phyloP scores from a whole-genome alignment of 1,140 invertebrate genomes.

The Achroia grisella region DNA sequence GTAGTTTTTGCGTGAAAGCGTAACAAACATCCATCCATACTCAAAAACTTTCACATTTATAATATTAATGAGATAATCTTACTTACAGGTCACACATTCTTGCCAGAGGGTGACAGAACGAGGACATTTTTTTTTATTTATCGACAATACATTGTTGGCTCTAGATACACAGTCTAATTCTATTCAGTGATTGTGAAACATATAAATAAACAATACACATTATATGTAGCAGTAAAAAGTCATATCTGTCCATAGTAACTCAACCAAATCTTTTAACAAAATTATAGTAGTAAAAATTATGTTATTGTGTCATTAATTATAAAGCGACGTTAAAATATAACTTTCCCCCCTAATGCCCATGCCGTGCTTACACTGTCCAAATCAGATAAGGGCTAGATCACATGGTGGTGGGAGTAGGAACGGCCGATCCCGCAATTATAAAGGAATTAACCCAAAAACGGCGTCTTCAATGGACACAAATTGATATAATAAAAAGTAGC shows the following conservation, averaged over 20 bases:
- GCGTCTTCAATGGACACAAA: slow-evolving; percentile 66
- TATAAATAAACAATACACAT: too few species aligned
- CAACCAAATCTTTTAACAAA: not conserved
- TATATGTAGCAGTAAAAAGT: too few species aligned
- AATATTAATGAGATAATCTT: too few species aligned
- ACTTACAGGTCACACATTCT: too few species aligned
- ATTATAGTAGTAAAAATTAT: not conserved
- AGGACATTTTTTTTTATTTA: too few species aligned
- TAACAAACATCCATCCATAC: too few species aligned
- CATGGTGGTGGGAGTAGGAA: slow-evolving; percentile 31
- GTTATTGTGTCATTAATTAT: not conserved
- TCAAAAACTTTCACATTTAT: too few species aligned
- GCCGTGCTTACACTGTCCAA: slow-evolving; percentile 17
- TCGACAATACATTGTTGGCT: too few species aligned
- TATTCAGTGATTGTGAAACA: too few species aligned
- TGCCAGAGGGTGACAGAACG: too few species aligned
- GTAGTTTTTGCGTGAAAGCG: too few species aligned
- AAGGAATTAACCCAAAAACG: slow-evolving; percentile 66
- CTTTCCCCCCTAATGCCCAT: slow-evolving; percentile 36
- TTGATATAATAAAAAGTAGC: slow-evolving; percentile 71
- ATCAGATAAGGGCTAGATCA: slow-evolving; percentile 50
- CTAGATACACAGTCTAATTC: too few species aligned
- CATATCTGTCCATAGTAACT: not conserved
- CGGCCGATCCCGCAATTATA: slow-evolving; percentile 62
- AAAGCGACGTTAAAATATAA: not conserved